Base-by-base conservation (phyloP, 2,113 vertebrate species). In the Geococcyx californianus region DNA sequence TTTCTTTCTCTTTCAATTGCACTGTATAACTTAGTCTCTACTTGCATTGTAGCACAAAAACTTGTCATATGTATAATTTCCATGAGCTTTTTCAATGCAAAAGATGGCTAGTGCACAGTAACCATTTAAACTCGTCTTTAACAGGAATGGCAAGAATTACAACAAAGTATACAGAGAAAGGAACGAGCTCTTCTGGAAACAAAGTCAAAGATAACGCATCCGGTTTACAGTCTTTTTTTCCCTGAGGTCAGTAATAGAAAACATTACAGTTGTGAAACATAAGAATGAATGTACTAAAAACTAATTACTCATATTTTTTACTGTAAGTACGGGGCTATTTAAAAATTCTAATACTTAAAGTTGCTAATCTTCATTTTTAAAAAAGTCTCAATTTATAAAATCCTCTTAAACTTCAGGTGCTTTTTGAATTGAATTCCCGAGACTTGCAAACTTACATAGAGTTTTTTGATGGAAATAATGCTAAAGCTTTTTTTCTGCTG, bases 91-190 rank as follows among this genome's bases (percentile, higher is more conserved):
- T 69, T 68, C n/a, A 76, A 77, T n/a, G 25, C 19, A 33, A 33
- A 31, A 84, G 20, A 19, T 33, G 20, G 4, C 20, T 68, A 16
- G 11, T 56, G 34, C 62, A 64, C 19, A 60, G 19, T 88, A 91
- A 89, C 33, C 87, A 29, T 84, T 85, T 74, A 74, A 89, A 82
- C 58, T 97, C 96, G 34, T 91, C 44, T 96, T 93, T 88, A 68
- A 72, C 96, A 99, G 99, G 99, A 99, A 88, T 99, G 99, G 99
- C 99, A 99, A 98, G 99, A 99, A 76, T 92, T 99, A 92, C 99
- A 99, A 84, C 99, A 99, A 89, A 99, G 99, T 96, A 99, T 99
- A 98, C 99, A 99, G 96, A 97, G 99, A 85, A 98, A 99, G 90
- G 99, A 99, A 88, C 96, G 99, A 63, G 99, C 99, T 26, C 98